Percentiles rank a stretch among this genome's conserved stretches.
Conservation (phyloP, 2,797 vertebrate species). For the Gephyroberyx darwinii region DNA sequence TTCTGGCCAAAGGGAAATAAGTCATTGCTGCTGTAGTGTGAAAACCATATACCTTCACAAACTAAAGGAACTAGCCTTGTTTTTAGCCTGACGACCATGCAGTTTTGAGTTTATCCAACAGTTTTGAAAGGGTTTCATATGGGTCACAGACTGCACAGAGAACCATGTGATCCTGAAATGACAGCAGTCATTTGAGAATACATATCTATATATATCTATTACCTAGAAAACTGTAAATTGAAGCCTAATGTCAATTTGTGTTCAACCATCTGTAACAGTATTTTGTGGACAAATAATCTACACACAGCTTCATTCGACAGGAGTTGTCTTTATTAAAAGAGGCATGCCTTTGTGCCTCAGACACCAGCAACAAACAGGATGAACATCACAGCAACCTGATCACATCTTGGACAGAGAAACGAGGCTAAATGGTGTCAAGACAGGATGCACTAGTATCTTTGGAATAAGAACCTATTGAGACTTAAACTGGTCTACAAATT, state of each 20-base stretch:
- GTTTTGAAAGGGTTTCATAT: too few relatives aligned
- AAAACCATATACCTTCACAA: neutral
- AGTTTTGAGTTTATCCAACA: neutral
- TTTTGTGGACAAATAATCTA: neutral
- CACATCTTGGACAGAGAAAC: constrained; percentile 34
- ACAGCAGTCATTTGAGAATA: too few relatives aligned
- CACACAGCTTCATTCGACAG: constrained; percentile 37
- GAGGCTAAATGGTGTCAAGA: constrained; percentile 17
- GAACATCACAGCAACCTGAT: constrained; percentile 27
- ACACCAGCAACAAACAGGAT: constrained; percentile 36
- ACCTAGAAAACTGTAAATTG: too few relatives aligned
- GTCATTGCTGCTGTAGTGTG: constrained; percentile 23
- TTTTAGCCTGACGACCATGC: neutral
- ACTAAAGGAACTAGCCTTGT: too few relatives aligned
- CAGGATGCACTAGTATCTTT: constrained; percentile 56
- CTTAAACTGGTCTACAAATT: constrained; percentile 10
- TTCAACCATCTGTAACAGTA: neutral
- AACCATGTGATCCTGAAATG: too few relatives aligned
- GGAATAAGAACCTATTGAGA: constrained; percentile 46
- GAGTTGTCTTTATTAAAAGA: constrained; percentile 69
- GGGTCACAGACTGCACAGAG: too few relatives aligned
- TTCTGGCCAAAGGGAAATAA: constrained; percentile 16
- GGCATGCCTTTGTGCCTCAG: constrained; percentile 44
- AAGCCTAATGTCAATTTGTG: too few relatives aligned
- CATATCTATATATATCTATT: too few relatives aligned